A percentile compares a stretch with the other conserved stretches of the same genome.
phyloP scores from a whole-genome alignment of 1,140 invertebrate species.

The Saccostrea glomerata region DNA sequence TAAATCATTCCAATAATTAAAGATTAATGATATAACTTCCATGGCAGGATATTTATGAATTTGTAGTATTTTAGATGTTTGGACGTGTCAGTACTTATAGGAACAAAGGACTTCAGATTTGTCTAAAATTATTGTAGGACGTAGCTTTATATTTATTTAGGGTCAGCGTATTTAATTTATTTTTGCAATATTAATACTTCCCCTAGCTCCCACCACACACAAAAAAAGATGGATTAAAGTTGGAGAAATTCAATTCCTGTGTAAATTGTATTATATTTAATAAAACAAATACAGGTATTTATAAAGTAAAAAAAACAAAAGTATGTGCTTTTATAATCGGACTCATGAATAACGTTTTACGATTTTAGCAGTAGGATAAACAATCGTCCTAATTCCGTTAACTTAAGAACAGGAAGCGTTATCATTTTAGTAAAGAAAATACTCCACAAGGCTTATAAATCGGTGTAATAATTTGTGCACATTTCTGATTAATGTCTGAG shows the following conservation, averaged over 20 bases:
- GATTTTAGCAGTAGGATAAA: not conserved
- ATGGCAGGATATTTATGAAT: not conserved
- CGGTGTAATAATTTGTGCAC: not conserved
- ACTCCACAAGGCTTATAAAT: not conserved
- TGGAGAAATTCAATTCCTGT: too few relatives aligned
- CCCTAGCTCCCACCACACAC: too few relatives aligned
- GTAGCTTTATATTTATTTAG: too few relatives aligned
- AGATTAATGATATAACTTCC: constrained; percentile 10
- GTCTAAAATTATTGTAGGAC: too few relatives aligned
- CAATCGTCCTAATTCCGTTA: constrained; percentile 12
- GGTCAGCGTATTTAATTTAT: too few relatives aligned
- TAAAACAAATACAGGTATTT: not conserved
- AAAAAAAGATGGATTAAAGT: too few relatives aligned
- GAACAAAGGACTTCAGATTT: too few relatives aligned
- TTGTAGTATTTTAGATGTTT: too few relatives aligned
- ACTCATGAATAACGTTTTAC: not conserved
- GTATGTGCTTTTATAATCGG: not conserved
- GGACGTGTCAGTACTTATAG: too few relatives aligned
- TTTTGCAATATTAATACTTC: too few relatives aligned
- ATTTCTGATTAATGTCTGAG: constrained; percentile 21
- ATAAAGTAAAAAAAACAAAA: not conserved
- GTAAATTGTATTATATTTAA: too few relatives aligned
- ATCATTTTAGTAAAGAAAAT: constrained; percentile 36
- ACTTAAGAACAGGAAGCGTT: not conserved
- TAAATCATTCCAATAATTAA: not conserved